Base-by-base conservation (phyloP, 2,113 vertebrate species). In the Rousettus leschenaultii region DNA sequence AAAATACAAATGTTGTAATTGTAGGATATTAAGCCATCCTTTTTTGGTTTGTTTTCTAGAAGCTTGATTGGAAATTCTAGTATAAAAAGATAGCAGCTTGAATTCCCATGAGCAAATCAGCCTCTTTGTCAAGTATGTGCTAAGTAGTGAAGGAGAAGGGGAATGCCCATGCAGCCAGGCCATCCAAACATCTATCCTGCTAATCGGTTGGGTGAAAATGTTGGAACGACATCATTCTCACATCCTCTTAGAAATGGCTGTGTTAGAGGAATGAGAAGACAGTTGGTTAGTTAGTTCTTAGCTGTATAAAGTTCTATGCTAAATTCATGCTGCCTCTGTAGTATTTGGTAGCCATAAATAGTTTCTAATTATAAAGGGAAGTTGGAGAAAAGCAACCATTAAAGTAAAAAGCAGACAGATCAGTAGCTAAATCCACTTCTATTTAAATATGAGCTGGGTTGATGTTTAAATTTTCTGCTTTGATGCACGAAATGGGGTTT, bases 361-460 rank as follows among this genome's bases (percentile, higher is more conserved):
- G 59, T 71, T 95, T 93, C 75, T 73, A 53, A 79, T 95, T 89
- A 82, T 73, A 74, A 92, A 65, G 33, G 63, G 57, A 83, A 43
- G 6, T 35, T 91, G 38, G 48, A 70, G 53, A 65, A 74, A 82
- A 95, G 9, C 24, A 94, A 85, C 77, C 65, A 94, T 87, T 90
- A 88, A 95, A 96, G 83, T 86, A 95, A 92, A 97, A 94, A 71
- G 63, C 70, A 90, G 80, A 85, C 71, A 88, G 66, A 73, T 95
- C 86, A 96, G 92, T 65, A 82, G 89, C 59, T 93, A 91, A 96
- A 95, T 86, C 55, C 74, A 91, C 40, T 35, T 82, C 19, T 95
- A 77, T 85, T 82, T 78, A 96, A 95, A 89, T 95, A 80, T 89
- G 53, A 88, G 19, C 83, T 87, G 65, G 40, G 38, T 83, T 74